Evolutionary conservation across 2,797 vertebrate species (phyloP).

Genomic region (Aplochiton taeniatus): DNA sequence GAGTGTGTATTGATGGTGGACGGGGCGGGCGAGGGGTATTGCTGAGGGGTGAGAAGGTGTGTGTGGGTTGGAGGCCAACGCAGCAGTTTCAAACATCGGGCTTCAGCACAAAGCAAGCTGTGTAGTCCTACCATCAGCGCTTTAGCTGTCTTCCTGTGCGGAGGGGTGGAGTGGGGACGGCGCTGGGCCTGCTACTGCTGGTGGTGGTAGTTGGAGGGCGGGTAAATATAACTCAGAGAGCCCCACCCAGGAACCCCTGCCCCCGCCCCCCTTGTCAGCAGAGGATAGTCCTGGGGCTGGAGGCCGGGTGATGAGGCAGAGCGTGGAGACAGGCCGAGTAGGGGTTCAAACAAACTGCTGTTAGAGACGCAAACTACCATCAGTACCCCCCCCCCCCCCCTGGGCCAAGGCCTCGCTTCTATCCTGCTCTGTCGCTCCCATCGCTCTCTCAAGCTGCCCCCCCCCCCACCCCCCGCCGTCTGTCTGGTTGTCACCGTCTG

Average conservation of each 20-base stretch:
- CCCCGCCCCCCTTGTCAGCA: slow-evolving; percentile 1
- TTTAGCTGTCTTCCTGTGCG: slow-evolving; percentile 60
- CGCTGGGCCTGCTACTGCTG: background rate
- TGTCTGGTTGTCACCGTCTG: slow-evolving; percentile 38
- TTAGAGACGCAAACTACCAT: slow-evolving; percentile 66
- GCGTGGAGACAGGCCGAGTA: slow-evolving; percentile 44
- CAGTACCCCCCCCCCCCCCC: slow-evolving; percentile 37
- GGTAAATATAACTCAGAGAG: slow-evolving; percentile 24
- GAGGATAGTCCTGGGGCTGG: slow-evolving; percentile 24
- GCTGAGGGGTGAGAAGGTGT: slow-evolving; percentile 46
- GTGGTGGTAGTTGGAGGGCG: slow-evolving; percentile 5
- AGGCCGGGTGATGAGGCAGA: slow-evolving; percentile 56
- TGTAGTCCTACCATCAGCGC: slow-evolving; percentile 74
- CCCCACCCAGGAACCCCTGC: slow-evolving; percentile 12
- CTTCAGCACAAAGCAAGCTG: slow-evolving; percentile 79
- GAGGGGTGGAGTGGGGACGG: background rate
- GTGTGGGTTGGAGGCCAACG: slow-evolving; percentile 56
- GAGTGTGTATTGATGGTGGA: slow-evolving; percentile 38
- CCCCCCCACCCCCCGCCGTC: slow-evolving; percentile 8
- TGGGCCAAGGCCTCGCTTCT: slow-evolving; percentile 32
- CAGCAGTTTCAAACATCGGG: slow-evolving; percentile 75
- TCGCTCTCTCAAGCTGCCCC: slow-evolving; percentile 9
- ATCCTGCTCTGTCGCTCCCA: background rate
- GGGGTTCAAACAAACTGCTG: slow-evolving; percentile 70
- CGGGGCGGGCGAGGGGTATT: slow-evolving; percentile 11